Base-by-base conservation (phyloP, 1,140 invertebrate species). In the Ylistrum balloti region DNA sequence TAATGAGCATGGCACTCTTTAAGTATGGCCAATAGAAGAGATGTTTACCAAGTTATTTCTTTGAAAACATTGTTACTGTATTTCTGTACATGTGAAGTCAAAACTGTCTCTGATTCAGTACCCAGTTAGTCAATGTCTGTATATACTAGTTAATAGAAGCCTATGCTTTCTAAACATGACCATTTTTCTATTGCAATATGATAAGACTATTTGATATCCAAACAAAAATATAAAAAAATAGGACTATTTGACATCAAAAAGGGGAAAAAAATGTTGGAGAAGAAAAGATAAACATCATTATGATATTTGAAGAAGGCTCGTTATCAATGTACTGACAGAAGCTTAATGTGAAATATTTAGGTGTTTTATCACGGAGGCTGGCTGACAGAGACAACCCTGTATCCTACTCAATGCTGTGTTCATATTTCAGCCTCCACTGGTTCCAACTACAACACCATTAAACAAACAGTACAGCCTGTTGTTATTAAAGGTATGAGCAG, bases 391-490 rank as follows among this genome's bases (percentile, higher is more conserved):
- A 38, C 34, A 88, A 15, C 33, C 22, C 17, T 90, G 35, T 48
- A 48, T 45, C 17, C 41, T 45, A 74, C 90, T 88, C 87, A 35
- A 85, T 90, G 32, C 85, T 87, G n/a, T 74, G 88, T 89, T 89
- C 86, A 86, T 85, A 89, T 91, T 91, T 91, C 91, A 91, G 91
- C 89, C 32, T 85, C 86, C 86, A 88, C 89, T 85, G 91, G 91
- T 32, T 86, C 91, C 88, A 92, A 90, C 88, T 92, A 92, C 88
- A 92, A 89, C 35, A 86, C 89, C 33, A 90, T 90, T 45, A 92
- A 92, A 89, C 91, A 92, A 89, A 90, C 91, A 17, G 91, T 92
- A 87, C 91, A 90, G 85, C 91, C 91, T 38, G 91, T 92, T 22
- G 91, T 92, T 33, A 92, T 92, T 17, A 92, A 92, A 92, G 91